These are phyloP conservation scores for Morpho helenor DNA, from an alignment of 2,888 invertebrate species.

Conservation along the genomic window DNA sequence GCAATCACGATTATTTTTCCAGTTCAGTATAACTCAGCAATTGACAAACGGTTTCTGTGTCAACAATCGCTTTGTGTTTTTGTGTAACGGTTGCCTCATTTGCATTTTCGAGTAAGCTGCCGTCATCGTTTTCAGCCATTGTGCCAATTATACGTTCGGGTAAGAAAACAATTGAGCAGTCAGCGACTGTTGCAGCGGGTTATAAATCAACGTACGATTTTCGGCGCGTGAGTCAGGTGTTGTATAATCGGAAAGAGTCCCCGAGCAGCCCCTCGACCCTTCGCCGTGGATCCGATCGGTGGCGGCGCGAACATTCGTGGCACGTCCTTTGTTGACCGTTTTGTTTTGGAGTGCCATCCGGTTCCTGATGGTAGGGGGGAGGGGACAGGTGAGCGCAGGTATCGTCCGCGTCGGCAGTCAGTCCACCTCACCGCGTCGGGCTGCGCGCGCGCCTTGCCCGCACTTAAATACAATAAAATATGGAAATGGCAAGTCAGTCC, in stretches of 20 bases:
- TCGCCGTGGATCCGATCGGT: constrained; percentile 50
- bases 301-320: constrained; percentile 75
- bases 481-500: constrained; percentile 73
- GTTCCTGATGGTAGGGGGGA: constrained; percentile 73
- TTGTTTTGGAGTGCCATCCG: constrained; percentile 78
- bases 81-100: constrained; percentile 44
- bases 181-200: constrained; percentile 31
- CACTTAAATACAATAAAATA: constrained; percentile 56
- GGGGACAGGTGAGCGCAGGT: constrained; percentile 77
- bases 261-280: constrained; percentile 47
- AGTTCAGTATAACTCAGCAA: constrained; percentile 54
- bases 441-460: constrained; percentile 69
- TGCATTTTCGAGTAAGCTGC: constrained; percentile 39
- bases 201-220: constrained; percentile 41
- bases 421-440: constrained; percentile 64
- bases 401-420: constrained; percentile 66
- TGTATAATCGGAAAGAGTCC: constrained; percentile 46
- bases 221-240: constrained; percentile 65
- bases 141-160: constrained; percentile 34
- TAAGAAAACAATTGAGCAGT: constrained; percentile 38
- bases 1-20: constrained; percentile 54
- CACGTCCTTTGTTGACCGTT: constrained; percentile 78
- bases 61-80: constrained; percentile 50
- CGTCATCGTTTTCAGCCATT: constrained; percentile 40
- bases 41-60: constrained; percentile 44